phyloP scores from a whole-genome alignment of 23 tunicate species.

The Aplidium turbinatum region DNA sequence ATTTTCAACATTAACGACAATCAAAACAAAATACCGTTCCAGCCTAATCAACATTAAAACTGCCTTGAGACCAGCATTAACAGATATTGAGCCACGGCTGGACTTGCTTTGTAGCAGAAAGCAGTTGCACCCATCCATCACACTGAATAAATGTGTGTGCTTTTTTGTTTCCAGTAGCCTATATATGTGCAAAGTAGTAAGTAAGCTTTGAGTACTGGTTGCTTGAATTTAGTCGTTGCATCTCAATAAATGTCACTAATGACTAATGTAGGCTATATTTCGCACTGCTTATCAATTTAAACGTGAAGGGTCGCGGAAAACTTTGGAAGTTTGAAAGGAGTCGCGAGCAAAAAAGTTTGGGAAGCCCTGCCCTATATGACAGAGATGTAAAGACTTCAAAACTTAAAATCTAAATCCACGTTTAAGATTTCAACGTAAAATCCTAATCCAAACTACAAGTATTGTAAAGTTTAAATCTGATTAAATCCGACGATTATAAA shows the following conservation, averaged over 20 bases:
- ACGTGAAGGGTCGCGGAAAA: slow-evolving; percentile 28
- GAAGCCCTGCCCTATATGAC: slow-evolving; percentile 33
- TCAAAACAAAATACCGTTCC: slow-evolving; percentile 36
- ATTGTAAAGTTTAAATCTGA: no score
- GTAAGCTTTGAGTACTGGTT: not conserved
- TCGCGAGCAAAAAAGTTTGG: slow-evolving; percentile 38
- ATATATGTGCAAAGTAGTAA: not conserved
- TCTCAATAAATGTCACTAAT: slow-evolving; percentile 17
- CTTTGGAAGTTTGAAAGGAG: slow-evolving; percentile 18
- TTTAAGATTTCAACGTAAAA: no score
- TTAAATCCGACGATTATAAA: no score
- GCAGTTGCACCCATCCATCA: slow-evolving; percentile 41
- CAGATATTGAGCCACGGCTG: slow-evolving; percentile 29
- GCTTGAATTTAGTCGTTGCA: slow-evolving; percentile 1
- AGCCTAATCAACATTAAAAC: slow-evolving; percentile 36
- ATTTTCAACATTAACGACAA: slow-evolving; percentile 35
- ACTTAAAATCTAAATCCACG: no score
- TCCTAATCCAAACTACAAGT: no score
- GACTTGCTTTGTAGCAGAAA: slow-evolving; percentile 42
- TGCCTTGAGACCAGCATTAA: slow-evolving; percentile 32
- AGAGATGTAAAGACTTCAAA: no score
- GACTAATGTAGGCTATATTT: slow-evolving; percentile 20
- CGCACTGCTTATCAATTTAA: slow-evolving; percentile 26
- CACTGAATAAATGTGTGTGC: slow-evolving; percentile 22
- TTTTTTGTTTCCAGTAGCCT: slow-evolving; percentile 14